Evolutionary conservation across 2,113 vertebrate genomes (phyloP), one percentile per base, ranked within the genome.

Genomic region (Tringa solitaria): DNA sequence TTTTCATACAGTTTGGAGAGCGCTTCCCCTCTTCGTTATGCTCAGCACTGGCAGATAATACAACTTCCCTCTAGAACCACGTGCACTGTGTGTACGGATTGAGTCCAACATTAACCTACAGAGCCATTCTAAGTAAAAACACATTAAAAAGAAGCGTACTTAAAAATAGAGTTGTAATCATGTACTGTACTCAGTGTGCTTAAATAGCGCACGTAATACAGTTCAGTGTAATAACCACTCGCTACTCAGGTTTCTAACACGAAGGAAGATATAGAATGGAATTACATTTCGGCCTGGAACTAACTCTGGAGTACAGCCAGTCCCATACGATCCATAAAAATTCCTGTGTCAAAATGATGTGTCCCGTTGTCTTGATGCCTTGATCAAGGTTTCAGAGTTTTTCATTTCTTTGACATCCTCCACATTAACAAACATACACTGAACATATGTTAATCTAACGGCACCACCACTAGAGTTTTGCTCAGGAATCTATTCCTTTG

Each of bases 301-400:
- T 93, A 94, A 83, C 69, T 78, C 86, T 96, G 93, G 75, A 93
- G 65, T 77, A 82, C 75, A 91, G 84, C 73, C 93, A 94, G 43
- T 90, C 63, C 80, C 92, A 94, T 82, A 67, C 64, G 22, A 96
- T 93, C 84, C 73, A 84, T 92, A 97, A 96, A 96, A 96, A 96
- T 96, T 97, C 84, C 79, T 79, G 35, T 80, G 91, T 96, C 96
- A 97, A 69, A 95, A 93, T 83, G 60, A 96, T 95, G 88, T 80
- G 69, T 80, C 78, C 88, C 6, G 32, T 90, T 95, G 89, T 93
- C 93, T 90, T 94, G 84, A 94, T 89, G 90, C 88, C 51, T 95
- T 88, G 86, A 95, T 89, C 88, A 90, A 93, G 48, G 75, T 90
- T 97, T 93, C 69, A 53, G 59, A 89, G 46, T 64, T 92, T 78